Percentiles rank a stretch among this genome's conserved stretches.
phyloP scores from a whole-genome alignment of 2,797 vertebrate genomes.

The Benthosema pterotum region DNA sequence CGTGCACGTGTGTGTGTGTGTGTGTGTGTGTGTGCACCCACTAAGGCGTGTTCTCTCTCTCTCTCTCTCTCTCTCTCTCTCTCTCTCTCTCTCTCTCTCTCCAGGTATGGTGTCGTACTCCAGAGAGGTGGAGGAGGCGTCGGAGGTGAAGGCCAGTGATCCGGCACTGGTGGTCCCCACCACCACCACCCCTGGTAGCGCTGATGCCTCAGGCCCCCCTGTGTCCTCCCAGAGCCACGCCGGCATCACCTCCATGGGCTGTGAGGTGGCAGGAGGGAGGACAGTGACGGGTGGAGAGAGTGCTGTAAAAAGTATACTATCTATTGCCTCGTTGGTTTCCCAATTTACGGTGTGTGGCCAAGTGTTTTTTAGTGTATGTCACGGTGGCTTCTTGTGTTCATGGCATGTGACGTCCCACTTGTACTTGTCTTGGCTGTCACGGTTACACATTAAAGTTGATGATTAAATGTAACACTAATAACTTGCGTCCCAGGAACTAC shows the following conservation, averaged over 20 bases:
- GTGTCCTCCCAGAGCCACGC: constrained; percentile 43
- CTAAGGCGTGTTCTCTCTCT: no score
- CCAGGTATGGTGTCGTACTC: constrained; percentile 73
- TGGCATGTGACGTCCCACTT: no score
- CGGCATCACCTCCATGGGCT: constrained; percentile 54
- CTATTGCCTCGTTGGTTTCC: constrained; percentile 16
- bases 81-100: no score
- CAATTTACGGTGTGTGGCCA: not conserved
- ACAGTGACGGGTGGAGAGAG: constrained; percentile 60
- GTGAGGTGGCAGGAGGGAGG: constrained; percentile 53
- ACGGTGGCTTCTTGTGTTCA: not conserved
- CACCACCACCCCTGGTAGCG: constrained; percentile 1
- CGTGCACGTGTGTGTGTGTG: constrained; percentile 4
- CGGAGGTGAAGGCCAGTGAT: constrained; percentile 76
- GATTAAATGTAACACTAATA: no score
- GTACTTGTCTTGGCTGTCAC: no score
- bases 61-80: no score
- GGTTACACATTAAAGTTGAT: no score
- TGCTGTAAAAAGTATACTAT: constrained; percentile 65
- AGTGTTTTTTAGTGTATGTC: not conserved
- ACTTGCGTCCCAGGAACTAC: no score
- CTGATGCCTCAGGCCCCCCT: constrained; percentile 63
- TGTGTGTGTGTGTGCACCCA: not conserved
- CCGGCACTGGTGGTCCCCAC: constrained; percentile 66
- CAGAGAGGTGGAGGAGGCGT: constrained; percentile 75